Conservation (phyloP, 2,888 invertebrate species). For the Caenorhabditis auriculariae region DNA sequence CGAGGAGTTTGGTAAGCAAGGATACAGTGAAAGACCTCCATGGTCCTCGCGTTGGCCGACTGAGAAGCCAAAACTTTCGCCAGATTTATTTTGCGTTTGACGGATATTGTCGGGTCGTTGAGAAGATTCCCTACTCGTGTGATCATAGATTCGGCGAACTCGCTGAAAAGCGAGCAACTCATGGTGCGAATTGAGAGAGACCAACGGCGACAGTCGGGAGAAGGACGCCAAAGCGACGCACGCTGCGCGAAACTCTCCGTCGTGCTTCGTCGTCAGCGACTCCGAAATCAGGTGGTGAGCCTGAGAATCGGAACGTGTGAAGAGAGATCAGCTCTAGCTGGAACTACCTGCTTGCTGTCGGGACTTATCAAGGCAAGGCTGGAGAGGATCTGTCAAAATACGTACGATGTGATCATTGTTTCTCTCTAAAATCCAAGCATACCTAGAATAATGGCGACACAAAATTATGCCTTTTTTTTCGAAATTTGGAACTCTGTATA, state of each 20-base stretch:
- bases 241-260: conserved; percentile 92
- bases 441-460: too few relatives aligned
- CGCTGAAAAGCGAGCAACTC: not conserved
- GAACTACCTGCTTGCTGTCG: conserved; percentile 11
- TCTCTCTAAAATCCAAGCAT: too few relatives aligned
- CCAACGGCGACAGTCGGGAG: conserved; percentile 85
- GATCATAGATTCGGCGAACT: conserved; percentile 16
- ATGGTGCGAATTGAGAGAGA: not conserved
- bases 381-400: conserved; percentile 64
- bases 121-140: conserved; percentile 19
- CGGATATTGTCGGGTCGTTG: conserved; percentile 10
- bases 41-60: conserved; percentile 15
- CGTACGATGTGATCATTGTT: too few relatives aligned
- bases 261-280: conserved; percentile 81
- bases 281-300: conserved; percentile 41
- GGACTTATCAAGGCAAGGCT: conserved; percentile 9
- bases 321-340: not conserved
- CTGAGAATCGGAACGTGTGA: conserved; percentile 6
- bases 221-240: conserved; percentile 91
- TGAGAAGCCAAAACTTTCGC: conserved; percentile 13
- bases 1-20: not conserved
- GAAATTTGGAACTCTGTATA: too few relatives aligned
- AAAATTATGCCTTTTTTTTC: too few relatives aligned
- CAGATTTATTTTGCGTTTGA: conserved; percentile 10
- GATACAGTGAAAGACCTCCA: too few relatives aligned